Percentiles rank a stretch among this genome's conserved stretches.
These are phyloP conservation scores for Dicaeum eximium DNA, from an alignment of 2,113 vertebrate species.

Conservation along the genomic window DNA sequence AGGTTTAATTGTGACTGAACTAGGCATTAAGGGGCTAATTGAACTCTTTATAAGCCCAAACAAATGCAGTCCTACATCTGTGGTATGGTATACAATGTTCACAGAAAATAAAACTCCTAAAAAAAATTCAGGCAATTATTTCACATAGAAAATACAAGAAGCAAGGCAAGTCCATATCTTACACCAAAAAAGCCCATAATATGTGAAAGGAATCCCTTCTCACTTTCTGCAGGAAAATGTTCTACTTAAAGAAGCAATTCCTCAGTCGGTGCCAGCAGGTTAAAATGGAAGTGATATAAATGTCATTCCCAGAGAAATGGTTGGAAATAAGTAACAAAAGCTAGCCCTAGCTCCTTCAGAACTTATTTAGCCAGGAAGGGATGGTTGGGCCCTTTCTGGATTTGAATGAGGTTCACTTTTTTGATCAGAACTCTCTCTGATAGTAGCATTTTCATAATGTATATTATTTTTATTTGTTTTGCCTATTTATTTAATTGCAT, in stretches of 20 bases:
- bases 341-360: neutral
- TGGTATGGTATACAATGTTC: neutral
- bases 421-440: neutral
- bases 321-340: neutral
- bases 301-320: neutral
- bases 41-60: conserved; percentile 67
- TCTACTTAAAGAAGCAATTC: conserved; percentile 5
- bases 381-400: neutral
- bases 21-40: conserved; percentile 70
- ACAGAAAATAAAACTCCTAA: conserved; percentile 31
- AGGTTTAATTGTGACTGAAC: conserved; percentile 70
- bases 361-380: neutral
- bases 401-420: neutral
- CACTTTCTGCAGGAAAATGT: neutral
- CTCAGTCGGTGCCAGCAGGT: conserved; percentile 1
- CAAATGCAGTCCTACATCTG: conserved; percentile 22
- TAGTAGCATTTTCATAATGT: neutral
- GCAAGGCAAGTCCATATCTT: neutral
- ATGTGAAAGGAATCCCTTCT: neutral
- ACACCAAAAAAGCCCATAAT: neutral
- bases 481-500: conserved; percentile 46
- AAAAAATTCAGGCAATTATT: neutral
- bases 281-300: conserved; percentile 33
- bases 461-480: conserved; percentile 59
- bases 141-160: conserved; percentile 36